phyloP scores from a whole-genome alignment of 92 coral and sea anemone genomes.

The Porites evermanni region DNA sequence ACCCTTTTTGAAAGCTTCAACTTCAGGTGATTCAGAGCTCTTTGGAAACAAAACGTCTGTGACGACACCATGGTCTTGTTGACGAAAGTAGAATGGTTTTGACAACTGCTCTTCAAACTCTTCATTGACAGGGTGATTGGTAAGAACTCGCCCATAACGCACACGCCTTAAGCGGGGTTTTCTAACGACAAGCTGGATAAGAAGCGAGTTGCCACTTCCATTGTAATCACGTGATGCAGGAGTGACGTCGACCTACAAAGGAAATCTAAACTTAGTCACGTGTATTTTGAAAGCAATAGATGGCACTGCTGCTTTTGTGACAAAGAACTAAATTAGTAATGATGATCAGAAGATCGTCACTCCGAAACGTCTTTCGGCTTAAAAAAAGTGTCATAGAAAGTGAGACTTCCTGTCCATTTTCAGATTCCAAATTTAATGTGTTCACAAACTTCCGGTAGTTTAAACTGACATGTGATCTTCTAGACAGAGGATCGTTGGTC shows the following conservation, averaged over 20 bases:
- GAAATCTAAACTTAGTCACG: not conserved
- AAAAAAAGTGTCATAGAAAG: too few relatives aligned
- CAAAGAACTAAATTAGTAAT: too few relatives aligned
- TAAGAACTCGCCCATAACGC: constrained; percentile 59
- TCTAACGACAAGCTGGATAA: constrained; percentile 73
- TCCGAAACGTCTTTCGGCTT: too few relatives aligned
- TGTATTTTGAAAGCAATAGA: not conserved
- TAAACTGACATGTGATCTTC: too few relatives aligned
- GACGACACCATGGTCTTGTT: constrained; percentile 77
- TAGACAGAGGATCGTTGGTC: too few relatives aligned
- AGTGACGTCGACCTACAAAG: constrained; percentile 67
- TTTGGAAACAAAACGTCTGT: constrained; percentile 75
- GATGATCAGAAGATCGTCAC: too few relatives aligned
- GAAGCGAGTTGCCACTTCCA: constrained; percentile 44
- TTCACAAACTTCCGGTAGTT: too few relatives aligned
- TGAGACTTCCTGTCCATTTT: too few relatives aligned
- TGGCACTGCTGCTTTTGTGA: too few relatives aligned
- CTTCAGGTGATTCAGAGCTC: constrained; percentile 57
- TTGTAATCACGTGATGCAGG: constrained; percentile 68
- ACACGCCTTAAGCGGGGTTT: constrained; percentile 88
- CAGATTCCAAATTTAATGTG: too few relatives aligned
- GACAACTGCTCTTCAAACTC: constrained; percentile 91
- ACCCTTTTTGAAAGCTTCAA: constrained; percentile 71
- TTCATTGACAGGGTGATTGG: constrained; percentile 87
- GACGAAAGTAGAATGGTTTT: constrained; percentile 88